A percentile compares a stretch with the other conserved stretches of the same genome.
phyloP scores from a whole-genome alignment of 2,797 vertebrate genomes.

The Pachyuromys duprasi region DNA sequence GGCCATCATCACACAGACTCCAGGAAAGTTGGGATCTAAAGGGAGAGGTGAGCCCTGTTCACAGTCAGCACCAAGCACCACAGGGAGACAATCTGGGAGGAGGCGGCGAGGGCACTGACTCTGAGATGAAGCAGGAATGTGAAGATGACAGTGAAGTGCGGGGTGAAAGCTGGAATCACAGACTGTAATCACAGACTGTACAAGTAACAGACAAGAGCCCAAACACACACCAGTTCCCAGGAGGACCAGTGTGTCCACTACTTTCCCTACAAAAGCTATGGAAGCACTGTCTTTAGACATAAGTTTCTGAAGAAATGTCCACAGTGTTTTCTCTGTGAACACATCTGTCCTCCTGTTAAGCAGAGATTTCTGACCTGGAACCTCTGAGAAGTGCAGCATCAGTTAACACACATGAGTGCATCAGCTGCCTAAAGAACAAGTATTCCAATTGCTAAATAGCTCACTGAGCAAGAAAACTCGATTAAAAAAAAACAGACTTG shows the following conservation, averaged over 20 bases:
- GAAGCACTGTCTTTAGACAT: not conserved
- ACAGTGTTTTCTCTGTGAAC: not conserved
- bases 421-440: slow-evolving; percentile 34
- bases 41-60: fast-evolving
- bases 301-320: not conserved
- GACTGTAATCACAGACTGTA: not conserved
- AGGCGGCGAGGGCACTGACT: not conserved
- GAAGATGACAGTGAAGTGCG: not conserved
- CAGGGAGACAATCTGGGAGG: not conserved
- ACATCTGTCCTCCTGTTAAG: not conserved
- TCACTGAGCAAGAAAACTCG: not conserved
- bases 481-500: not conserved
- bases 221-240: not conserved
- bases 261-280: not conserved
- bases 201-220: fast-evolving
- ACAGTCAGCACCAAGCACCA: not conserved
- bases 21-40: not conserved
- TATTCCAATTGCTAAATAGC: slow-evolving; percentile 12
- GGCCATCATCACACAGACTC: not conserved
- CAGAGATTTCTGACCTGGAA: not conserved
- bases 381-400: not conserved
- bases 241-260: not conserved
- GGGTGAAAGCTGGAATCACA: too few relatives aligned
- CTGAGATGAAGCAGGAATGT: not conserved
- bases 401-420: not conserved